These are phyloP conservation scores for Alauda arvensis DNA, from an alignment of 2,797 vertebrate genomes.

Conservation along the genomic window DNA sequence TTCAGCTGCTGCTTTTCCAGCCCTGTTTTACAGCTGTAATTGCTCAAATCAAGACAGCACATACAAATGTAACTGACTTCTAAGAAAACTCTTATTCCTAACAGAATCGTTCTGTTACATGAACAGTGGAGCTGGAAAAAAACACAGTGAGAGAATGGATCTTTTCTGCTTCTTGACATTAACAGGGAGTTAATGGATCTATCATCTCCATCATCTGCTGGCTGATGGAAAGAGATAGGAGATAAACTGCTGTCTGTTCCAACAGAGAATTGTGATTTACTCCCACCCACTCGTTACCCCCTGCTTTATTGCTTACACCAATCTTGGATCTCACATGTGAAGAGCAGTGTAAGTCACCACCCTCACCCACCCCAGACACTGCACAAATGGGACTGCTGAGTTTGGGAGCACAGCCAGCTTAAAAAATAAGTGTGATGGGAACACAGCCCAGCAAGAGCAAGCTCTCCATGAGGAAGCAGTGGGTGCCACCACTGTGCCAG, in stretches of 20 bases:
- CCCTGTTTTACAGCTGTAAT: not conserved
- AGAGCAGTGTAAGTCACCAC: not conserved
- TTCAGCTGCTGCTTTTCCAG: not conserved
- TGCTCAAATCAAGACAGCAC: not conserved
- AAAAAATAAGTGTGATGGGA: not conserved
- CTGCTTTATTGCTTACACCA: not conserved
- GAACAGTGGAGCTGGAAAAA: not conserved
- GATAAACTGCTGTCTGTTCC: not conserved
- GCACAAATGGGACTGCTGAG: not conserved
- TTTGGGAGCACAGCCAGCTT: not conserved
- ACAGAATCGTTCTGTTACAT: not conserved
- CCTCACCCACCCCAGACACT: not conserved
- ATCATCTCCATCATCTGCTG: not conserved
- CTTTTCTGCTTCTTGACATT: not conserved
- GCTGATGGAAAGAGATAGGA: not conserved
- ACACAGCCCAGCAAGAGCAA: not conserved
- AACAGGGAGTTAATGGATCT: not conserved
- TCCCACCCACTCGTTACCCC: not conserved
- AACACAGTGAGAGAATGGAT: not conserved
- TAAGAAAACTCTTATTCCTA: not conserved
- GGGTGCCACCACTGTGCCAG: not conserved
- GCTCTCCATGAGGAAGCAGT: not conserved
- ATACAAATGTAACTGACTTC: not conserved
- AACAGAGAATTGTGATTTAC: not conserved
- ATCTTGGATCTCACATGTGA: not conserved